These are phyloP conservation scores for Pachypanchax playfairii DNA, from an alignment of 2,113 vertebrate species.

Conservation along the genomic window DNA sequence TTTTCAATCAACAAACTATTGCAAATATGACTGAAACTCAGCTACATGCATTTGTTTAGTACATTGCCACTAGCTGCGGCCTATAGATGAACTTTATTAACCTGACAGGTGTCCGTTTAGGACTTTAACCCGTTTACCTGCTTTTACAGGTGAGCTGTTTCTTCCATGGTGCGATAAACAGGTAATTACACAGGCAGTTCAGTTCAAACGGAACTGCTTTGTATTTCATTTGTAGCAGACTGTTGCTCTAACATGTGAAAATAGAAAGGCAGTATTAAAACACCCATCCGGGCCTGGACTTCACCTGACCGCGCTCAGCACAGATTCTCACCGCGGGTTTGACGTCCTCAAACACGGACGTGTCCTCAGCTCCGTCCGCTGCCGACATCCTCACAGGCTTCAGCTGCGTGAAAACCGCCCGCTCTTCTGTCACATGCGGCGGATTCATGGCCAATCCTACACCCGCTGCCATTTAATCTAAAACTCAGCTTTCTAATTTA, in stretches of 20 bases:
- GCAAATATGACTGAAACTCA: neutral
- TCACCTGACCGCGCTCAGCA: constrained; percentile 9
- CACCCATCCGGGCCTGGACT: no score
- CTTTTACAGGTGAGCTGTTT: constrained; percentile 36
- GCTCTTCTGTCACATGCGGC: constrained; percentile 77
- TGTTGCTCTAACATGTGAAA: no score
- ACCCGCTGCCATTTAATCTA: constrained; percentile 80
- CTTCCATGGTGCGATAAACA: no score
- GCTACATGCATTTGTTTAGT: neutral
- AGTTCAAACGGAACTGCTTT: neutral
- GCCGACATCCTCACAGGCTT: constrained; percentile 85
- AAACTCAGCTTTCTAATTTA: no score
- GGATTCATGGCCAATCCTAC: constrained; percentile 79
- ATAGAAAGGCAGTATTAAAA: no score
- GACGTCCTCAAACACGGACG: constrained; percentile 89
- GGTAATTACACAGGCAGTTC: neutral
- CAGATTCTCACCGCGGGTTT: constrained; percentile 78
- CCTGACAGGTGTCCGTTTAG: constrained; percentile 38
- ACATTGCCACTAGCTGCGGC: neutral
- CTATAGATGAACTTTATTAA: constrained; percentile 11
- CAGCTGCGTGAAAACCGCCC: constrained; percentile 85
- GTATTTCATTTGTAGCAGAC: no score
- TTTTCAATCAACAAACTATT: no score
- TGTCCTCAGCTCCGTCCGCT: constrained; percentile 81
- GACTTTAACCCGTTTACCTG: constrained; percentile 42